These are phyloP conservation scores for Phortica okadai DNA, from an alignment of 2,888 invertebrate species.

Conservation along the genomic window DNA sequence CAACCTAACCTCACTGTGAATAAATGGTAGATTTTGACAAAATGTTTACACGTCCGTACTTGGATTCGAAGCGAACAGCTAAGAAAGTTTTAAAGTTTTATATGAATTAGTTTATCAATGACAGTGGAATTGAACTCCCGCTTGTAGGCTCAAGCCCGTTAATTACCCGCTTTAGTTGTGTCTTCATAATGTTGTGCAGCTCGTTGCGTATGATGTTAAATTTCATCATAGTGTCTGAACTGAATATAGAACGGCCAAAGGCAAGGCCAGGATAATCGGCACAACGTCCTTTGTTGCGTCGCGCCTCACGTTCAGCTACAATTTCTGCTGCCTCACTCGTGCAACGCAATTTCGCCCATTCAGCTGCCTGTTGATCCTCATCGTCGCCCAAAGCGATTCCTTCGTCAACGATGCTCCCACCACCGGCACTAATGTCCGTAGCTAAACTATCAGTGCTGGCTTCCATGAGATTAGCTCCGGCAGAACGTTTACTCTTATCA, in stretches of 20 bases:
- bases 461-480: slow-evolving; percentile 53
- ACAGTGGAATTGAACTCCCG: neutral
- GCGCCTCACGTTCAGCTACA: slow-evolving; percentile 88
- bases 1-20: slow-evolving; percentile 19
- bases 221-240: slow-evolving; percentile 98
- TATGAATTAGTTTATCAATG: no score
- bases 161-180: slow-evolving; percentile 95
- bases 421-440: slow-evolving; percentile 58
- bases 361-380: slow-evolving; percentile 87
- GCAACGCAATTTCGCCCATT: slow-evolving; percentile 90
- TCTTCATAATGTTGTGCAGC: slow-evolving; percentile 97
- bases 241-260: slow-evolving; percentile 94
- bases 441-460: slow-evolving; percentile 61
- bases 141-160: slow-evolving; percentile 29
- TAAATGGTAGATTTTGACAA: neutral
- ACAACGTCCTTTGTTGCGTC: slow-evolving; percentile 86
- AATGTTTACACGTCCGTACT: slow-evolving; percentile 12
- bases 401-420: slow-evolving; percentile 74
- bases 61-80: neutral
- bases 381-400: slow-evolving; percentile 79
- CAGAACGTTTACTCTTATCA: slow-evolving; percentile 66
- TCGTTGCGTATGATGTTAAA: slow-evolving; percentile 97
- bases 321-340: slow-evolving; percentile 93
- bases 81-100: neutral
- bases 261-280: slow-evolving; percentile 95